phyloP scores from a whole-genome alignment of 2,888 invertebrate species.

The Cerastis leucographa region DNA sequence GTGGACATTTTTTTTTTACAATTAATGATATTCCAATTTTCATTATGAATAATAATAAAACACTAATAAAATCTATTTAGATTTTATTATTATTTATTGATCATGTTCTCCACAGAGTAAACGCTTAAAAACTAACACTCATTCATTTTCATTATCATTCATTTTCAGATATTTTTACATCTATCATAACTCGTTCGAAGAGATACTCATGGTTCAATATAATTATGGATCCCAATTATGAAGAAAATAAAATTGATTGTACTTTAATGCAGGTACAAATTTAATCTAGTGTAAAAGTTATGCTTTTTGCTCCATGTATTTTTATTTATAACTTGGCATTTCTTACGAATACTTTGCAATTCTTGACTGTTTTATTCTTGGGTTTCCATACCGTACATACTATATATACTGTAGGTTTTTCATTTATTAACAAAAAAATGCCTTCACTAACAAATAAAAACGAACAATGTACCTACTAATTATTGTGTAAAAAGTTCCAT shows the following conservation, averaged over 20 bases:
- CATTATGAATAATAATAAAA: no score
- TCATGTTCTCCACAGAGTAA: background rate
- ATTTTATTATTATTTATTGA: background rate
- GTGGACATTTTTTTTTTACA: background rate
- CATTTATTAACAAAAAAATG: background rate
- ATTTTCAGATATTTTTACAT: constrained; percentile 41
- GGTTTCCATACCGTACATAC: background rate
- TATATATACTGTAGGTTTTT: background rate
- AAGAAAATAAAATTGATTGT: background rate
- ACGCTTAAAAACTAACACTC: background rate
- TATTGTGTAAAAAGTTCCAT: background rate
- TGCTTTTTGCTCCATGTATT: background rate
- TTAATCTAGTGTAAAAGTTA: background rate
- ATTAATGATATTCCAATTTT: background rate
- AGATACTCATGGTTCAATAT: background rate
- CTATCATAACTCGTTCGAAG: background rate
- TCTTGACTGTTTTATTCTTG: background rate
- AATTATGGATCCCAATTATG: background rate
- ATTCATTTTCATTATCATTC: constrained; percentile 10
- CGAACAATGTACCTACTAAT: background rate
- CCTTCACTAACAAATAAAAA: background rate
- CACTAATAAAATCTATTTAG: no score
- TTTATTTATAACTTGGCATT: background rate
- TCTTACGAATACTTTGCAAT: background rate
- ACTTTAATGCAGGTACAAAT: constrained; percentile 3